Evolutionary conservation across 2,888 invertebrate genomes (phyloP).

Genomic region (Callinectes sapidus): DNA sequence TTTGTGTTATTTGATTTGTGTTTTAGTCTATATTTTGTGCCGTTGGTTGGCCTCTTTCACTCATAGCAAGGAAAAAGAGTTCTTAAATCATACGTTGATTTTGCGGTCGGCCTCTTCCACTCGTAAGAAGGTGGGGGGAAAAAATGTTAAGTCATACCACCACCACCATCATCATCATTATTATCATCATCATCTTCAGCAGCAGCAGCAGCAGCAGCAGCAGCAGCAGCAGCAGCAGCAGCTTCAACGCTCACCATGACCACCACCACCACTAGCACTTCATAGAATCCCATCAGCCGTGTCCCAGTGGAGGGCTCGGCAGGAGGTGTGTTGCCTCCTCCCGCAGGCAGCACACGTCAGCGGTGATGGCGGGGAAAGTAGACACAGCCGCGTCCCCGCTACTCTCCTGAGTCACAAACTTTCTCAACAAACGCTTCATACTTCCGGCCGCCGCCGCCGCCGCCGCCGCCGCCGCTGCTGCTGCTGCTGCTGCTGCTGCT

Average conservation of each 20-base stretch:
- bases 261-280: not conserved
- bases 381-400: not conserved
- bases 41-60: not conserved
- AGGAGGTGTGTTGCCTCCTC: not conserved
- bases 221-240: not conserved
- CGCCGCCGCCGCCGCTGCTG: not conserved
- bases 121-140: too few species aligned
- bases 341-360: not conserved
- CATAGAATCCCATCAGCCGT: not conserved
- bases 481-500: not conserved
- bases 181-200: not conserved
- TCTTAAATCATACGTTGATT: too few species aligned
- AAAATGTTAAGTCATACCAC: too few species aligned
- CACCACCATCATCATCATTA: not conserved
- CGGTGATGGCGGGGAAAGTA: constrained; percentile 1
- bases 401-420: constrained; percentile 15
- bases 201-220: not conserved
- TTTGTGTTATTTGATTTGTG: not conserved
- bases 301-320: not conserved
- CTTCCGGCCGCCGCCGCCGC: not conserved
- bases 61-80: too few species aligned
- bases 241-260: not conserved
- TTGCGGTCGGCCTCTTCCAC: too few species aligned
- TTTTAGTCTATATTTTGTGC: not conserved
- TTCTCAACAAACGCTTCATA: constrained; percentile 17